Conservation (phyloP, 1,140 invertebrate genomes). For the Bombus pascuorum region DNA sequence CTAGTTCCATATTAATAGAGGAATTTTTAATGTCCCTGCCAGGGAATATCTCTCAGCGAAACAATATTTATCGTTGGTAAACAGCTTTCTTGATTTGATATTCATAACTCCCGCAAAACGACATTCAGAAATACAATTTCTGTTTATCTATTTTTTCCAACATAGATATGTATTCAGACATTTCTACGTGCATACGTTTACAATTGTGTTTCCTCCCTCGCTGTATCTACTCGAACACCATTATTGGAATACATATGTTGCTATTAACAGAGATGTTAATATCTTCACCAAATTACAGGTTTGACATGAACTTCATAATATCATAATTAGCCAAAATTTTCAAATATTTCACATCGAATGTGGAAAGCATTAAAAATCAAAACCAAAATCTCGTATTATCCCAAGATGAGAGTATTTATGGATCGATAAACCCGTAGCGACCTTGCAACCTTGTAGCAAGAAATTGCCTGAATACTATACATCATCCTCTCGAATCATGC, state of each 20-base stretch:
- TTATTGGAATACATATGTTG: background rate
- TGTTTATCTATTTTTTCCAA: background rate
- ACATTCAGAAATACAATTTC: conserved; percentile 18
- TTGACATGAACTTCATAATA: too few relatives aligned
- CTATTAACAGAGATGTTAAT: background rate
- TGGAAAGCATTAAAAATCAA: background rate
- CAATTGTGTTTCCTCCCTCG: background rate
- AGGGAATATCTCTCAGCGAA: background rate
- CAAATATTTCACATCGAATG: too few relatives aligned
- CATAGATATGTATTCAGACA: background rate
- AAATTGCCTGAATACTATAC: background rate
- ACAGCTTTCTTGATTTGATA: background rate
- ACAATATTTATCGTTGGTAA: conserved; percentile 20
- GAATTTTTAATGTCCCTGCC: background rate
- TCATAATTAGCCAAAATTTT: background rate
- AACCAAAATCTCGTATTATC: background rate
- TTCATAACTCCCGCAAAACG: background rate
- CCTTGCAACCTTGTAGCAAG: background rate
- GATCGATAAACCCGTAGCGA: conserved; percentile 1
- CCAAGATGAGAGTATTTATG: background rate
- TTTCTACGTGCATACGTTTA: background rate
- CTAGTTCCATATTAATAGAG: background rate
- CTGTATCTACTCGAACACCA: background rate
- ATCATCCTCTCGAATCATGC: background rate
- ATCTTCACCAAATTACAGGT: background rate